These are phyloP conservation scores for Oryctolagus cuniculus DNA, from an alignment of 2,113 vertebrate genomes.

Conservation along the genomic window DNA sequence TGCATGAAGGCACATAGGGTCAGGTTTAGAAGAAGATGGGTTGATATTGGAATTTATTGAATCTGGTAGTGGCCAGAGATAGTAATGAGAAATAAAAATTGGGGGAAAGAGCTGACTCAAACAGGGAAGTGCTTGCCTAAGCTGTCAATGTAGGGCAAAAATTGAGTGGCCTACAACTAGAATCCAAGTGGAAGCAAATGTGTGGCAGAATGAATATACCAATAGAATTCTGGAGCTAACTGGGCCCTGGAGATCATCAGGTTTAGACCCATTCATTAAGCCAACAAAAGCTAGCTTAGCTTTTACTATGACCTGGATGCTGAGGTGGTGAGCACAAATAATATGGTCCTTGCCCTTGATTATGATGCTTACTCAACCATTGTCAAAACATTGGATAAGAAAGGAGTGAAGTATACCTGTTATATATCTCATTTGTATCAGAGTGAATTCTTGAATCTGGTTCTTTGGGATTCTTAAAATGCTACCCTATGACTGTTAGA, in stretches of 20 bases:
- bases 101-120: neutral
- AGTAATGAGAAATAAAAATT: neutral
- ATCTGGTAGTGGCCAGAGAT: neutral
- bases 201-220: too few species aligned
- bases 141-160: neutral
- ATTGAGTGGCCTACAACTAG: neutral
- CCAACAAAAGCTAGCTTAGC: neutral
- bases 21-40: neutral
- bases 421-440: neutral
- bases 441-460: neutral
- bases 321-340: neutral
- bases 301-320: neutral
- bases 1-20: neutral
- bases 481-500: neutral
- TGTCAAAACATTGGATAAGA: neutral
- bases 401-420: neutral
- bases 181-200: neutral
- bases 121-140: neutral
- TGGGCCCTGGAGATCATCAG: neutral
- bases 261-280: neutral
- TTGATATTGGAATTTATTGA: neutral
- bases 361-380: neutral
- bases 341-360: neutral
- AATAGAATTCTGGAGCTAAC: neutral
- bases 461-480: neutral